phyloP scores from a whole-genome alignment of 2,797 vertebrate species.

The Hippocampus kuda region DNA sequence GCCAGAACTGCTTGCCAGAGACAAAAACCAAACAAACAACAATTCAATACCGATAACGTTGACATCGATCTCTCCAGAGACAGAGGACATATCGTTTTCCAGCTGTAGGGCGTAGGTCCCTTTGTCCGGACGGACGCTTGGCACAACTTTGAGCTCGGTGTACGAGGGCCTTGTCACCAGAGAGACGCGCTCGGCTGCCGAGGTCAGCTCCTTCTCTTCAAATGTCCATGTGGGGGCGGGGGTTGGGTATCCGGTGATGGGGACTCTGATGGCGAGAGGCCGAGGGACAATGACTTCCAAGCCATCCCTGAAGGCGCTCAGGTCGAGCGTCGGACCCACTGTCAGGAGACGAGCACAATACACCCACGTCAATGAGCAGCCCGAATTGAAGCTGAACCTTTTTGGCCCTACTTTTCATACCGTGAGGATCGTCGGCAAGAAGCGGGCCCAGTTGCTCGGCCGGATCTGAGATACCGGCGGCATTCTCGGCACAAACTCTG shows the following conservation, averaged over 20 bases:
- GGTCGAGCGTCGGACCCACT: constrained; percentile 86
- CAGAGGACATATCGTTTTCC: constrained; percentile 78
- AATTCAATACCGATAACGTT: constrained; percentile 82
- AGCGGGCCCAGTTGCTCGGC: constrained; percentile 83
- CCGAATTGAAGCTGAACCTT: neutral
- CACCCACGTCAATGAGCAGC: neutral
- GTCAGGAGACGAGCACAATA: constrained; percentile 10
- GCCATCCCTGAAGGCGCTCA: constrained; percentile 88
- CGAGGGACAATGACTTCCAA: constrained; percentile 91
- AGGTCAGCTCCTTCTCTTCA: constrained; percentile 73
- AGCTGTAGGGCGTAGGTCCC: constrained; percentile 80
- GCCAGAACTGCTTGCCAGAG: neutral
- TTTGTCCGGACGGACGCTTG: constrained; percentile 90
- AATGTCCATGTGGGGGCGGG: constrained; percentile 82
- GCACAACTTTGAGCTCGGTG: constrained; percentile 79
- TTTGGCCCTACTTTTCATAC: constrained; percentile 46
- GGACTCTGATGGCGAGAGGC: constrained; percentile 82
- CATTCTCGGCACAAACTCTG: constrained; percentile 91
- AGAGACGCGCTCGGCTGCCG: constrained; percentile 71
- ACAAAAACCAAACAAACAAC: neutral
- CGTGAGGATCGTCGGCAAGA: constrained; percentile 83
- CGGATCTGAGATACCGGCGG: constrained; percentile 89
- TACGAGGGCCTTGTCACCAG: constrained; percentile 76
- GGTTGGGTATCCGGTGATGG: constrained; percentile 86
- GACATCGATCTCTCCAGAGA: constrained; percentile 91